Evolutionary conservation across 2,113 vertebrate species (phyloP), one percentile per base, ranked within the genome.

Genomic region (Sceloporus tristichus): DNA sequence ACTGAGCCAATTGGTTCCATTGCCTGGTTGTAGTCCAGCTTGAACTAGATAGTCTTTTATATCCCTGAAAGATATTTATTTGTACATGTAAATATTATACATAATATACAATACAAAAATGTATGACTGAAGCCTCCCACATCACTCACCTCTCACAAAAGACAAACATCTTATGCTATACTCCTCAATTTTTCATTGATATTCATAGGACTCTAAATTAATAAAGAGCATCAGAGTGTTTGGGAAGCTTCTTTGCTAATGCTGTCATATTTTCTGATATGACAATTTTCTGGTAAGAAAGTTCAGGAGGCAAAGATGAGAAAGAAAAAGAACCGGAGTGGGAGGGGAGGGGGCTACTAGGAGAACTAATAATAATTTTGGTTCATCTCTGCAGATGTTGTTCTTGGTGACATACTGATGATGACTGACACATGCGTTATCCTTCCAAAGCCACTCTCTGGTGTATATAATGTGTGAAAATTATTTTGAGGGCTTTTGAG

Each of bases 321-420:
- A 16, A 18, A 13, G 87, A 71, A 85, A 88, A 23, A 62, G 38
- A 80, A n/a, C 27, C 34, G 16, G 29, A n/a, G n/a, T 5, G 29
- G 9, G 3, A 3, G 76, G 34, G 34, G 2, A 38, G 27, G 54
- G 40, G 34, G 6, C 80, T 56, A 82, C 84, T 10, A 40, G 62
- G 88, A 77, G 62, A 77, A 74, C 40, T 3, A 84, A 29, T 21
- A 76, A 78, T 59, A 59, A 68, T 89, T 89, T 53, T 87, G 34
- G 0, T 18, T 90, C 21, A 25, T 88, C 27, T 0, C 86, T 87
- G 29, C 78, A 89, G 53, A 86, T 9, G 5, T 4, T 18, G 88
- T 38, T 85, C 42, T 19, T 23, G 74, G 34, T 0, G 8, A 82
- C 34, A 71, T n/a, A 10, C 21, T 0, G 0, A 75, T 0, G 0